A percentile compares a stretch with the other conserved stretches of the same genome.
These are phyloP conservation scores for Circaetus cinerascens DNA, from an alignment of 2,113 vertebrate genomes.

Conservation along the genomic window DNA sequence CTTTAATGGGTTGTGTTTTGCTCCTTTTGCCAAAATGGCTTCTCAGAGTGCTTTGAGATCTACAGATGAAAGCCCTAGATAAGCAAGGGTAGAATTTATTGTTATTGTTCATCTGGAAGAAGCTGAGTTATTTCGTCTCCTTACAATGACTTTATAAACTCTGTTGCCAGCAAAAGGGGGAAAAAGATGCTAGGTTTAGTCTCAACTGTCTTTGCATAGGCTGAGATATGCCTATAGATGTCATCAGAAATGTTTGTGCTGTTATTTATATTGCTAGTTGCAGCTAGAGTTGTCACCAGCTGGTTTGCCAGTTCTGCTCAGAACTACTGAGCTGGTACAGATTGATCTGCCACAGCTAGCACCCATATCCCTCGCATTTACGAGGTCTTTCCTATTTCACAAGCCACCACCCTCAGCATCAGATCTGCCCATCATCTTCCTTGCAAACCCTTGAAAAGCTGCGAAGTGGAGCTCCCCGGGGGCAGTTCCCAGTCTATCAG, in stretches of 20 bases:
- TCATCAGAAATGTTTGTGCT: background rate
- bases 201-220: background rate
- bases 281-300: background rate
- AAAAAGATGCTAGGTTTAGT: background rate
- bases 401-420: background rate
- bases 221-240: background rate
- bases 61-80: slow-evolving; percentile 27
- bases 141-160: background rate
- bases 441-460: background rate
- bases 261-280: background rate
- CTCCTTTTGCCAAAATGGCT: slow-evolving; percentile 39
- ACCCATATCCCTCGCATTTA: background rate
- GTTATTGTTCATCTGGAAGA: slow-evolving; percentile 38
- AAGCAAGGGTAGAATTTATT: slow-evolving; percentile 50
- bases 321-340: background rate
- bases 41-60: slow-evolving; percentile 42
- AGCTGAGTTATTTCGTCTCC: slow-evolving; percentile 33
- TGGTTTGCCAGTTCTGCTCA: background rate
- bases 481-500: background rate
- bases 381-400: background rate
- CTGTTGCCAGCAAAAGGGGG: background rate
- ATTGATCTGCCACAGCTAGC: background rate
- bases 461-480: accelerated
- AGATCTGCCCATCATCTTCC: background rate
- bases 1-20: slow-evolving; percentile 31